Percentiles rank a stretch among this genome's conserved stretches.
These are phyloP conservation scores for Chaetodon trifasciatus DNA, from an alignment of 2,797 vertebrate species.

Conservation along the genomic window DNA sequence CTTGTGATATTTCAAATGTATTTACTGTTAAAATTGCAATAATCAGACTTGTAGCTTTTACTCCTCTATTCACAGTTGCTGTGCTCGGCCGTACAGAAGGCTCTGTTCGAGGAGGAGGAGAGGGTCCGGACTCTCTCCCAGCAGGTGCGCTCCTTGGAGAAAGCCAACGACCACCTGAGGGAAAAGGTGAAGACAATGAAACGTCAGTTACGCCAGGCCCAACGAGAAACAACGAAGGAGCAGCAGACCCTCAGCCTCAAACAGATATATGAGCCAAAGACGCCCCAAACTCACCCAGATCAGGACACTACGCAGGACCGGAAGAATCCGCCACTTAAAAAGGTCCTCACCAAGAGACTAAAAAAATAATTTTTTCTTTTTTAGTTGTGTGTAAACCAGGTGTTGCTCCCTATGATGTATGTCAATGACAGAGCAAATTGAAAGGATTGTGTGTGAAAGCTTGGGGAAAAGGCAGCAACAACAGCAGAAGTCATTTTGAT, in stretches of 20 bases:
- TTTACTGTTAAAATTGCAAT: neutral
- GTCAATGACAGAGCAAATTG: constrained; percentile 1
- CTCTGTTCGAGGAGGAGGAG: constrained; percentile 90
- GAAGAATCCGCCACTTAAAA: constrained; percentile 77
- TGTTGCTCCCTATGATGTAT: neutral
- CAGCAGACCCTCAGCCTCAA: constrained; percentile 84
- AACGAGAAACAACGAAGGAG: constrained; percentile 82
- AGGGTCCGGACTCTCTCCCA: constrained; percentile 86
- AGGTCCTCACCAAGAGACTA: constrained; percentile 78
- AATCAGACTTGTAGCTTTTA: neutral
- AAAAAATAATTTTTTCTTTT: constrained; percentile 71
- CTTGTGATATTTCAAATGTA: no score
- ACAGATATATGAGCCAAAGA: constrained; percentile 79
- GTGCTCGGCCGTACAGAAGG: constrained; percentile 89
- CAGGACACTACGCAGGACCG: constrained; percentile 84
- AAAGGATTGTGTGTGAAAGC: constrained; percentile 9
- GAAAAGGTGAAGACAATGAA: constrained; percentile 91
- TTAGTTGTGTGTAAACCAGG: neutral
- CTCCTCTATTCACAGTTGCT: constrained; percentile 77
- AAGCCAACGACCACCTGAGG: constrained; percentile 88
- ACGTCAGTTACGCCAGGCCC: constrained; percentile 87
- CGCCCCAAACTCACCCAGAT: constrained; percentile 76
- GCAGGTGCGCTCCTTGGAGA: constrained; percentile 88
- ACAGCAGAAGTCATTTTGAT: neutral
- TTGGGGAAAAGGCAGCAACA: neutral